Evolutionary conservation across 2,797 vertebrate species (phyloP).

Genomic region (Pseudochirops cupreus): DNA sequence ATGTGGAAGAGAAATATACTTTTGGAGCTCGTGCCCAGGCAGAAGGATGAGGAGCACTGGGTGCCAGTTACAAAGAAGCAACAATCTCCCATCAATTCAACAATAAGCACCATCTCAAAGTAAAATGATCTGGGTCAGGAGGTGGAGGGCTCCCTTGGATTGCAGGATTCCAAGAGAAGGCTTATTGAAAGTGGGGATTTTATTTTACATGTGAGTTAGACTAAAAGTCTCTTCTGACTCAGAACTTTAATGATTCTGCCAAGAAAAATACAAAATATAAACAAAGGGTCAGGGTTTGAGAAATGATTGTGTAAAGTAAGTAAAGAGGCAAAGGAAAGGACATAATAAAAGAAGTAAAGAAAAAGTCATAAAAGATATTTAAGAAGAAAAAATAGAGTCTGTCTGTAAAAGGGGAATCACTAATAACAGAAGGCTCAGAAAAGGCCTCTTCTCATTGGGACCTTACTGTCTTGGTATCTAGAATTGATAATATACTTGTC

Average conservation of each 20-base stretch:
- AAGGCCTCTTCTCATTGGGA: background rate
- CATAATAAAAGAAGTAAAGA: slow-evolving; percentile 26
- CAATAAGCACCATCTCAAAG: background rate
- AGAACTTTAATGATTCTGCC: background rate
- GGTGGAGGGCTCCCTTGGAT: background rate
- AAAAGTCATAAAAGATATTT: slow-evolving; percentile 56
- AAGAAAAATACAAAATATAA: background rate
- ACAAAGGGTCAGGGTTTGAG: background rate
- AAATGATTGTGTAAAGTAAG: background rate
- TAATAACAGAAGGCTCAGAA: background rate
- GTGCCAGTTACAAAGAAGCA: background rate
- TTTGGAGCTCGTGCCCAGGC: background rate
- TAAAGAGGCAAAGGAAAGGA: slow-evolving; percentile 33
- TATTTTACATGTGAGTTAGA: background rate
- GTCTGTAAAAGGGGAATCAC: background rate
- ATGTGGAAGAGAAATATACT: background rate
- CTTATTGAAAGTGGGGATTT: background rate
- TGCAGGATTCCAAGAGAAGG: background rate
- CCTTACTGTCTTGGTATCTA: background rate
- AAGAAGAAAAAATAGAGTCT: background rate
- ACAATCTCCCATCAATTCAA: background rate
- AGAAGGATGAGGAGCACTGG: background rate
- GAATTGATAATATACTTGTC: background rate
- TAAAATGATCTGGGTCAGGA: background rate
- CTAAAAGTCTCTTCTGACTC: background rate